Conservation (phyloP, 1,140 invertebrate genomes). For the Papilio glaucus region DNA sequence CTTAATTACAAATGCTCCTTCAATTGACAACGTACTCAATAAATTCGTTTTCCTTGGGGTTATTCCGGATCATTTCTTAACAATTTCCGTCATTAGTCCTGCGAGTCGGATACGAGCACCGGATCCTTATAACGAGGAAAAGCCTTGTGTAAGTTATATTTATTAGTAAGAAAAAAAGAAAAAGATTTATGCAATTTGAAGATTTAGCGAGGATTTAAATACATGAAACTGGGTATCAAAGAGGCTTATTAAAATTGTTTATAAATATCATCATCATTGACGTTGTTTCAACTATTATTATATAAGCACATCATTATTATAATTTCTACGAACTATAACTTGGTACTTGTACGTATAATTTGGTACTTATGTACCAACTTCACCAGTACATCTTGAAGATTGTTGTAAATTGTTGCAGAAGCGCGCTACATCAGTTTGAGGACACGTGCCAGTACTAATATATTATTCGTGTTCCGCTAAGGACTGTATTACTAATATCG, state of each 20-base stretch:
- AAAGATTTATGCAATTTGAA: conserved; percentile 8
- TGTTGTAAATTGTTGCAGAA: too few species aligned
- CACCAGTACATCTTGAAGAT: too few species aligned
- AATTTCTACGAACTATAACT: too few species aligned
- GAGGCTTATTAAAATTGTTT: neutral
- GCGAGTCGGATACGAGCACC: conserved; percentile 64
- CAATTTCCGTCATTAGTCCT: conserved; percentile 64
- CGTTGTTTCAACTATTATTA: neutral
- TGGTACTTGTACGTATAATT: too few species aligned
- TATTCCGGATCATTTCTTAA: conserved; percentile 60
- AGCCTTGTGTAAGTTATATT: conserved; percentile 34
- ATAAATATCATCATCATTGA: neutral
- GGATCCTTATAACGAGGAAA: conserved; percentile 72
- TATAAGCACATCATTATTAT: neutral
- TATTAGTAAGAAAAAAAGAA: neutral
- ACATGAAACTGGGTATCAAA: neutral
- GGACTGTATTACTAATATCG: too few species aligned
- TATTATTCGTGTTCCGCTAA: too few species aligned
- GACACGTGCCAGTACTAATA: too few species aligned
- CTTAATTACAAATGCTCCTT: conserved; percentile 29
- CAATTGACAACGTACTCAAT: conserved; percentile 38
- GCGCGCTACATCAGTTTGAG: too few species aligned
- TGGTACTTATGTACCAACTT: too few species aligned
- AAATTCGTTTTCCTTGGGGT: conserved; percentile 37
- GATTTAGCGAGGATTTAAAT: neutral